These are phyloP conservation scores for Tetraodon nigroviridis DNA, from an alignment of 2,113 vertebrate genomes.

Conservation along the genomic window DNA sequence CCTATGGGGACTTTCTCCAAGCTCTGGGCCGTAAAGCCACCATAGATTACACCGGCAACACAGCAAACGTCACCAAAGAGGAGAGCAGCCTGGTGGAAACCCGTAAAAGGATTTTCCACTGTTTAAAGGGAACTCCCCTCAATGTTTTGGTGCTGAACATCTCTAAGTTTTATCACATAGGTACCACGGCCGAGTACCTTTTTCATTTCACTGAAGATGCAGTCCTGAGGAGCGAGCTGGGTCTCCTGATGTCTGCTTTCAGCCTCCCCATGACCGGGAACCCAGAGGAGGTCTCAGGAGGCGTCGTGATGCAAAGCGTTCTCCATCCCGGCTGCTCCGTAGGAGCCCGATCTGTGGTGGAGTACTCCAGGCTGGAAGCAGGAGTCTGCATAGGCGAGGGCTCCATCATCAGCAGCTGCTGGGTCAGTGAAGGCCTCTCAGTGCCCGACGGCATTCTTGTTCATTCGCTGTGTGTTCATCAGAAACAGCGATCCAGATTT, in stretches of 20 bases:
- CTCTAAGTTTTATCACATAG: conserved; percentile 92
- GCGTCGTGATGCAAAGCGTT: conserved; percentile 82
- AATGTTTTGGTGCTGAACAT: conserved; percentile 87
- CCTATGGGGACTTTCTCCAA: conserved; percentile 93
- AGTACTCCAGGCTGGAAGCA: conserved; percentile 80
- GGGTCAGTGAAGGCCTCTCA: conserved; percentile 50
- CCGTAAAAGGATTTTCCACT: conserved; percentile 79
- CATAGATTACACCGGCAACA: conserved; percentile 73
- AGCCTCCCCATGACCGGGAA: conserved; percentile 56
- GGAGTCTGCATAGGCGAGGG: conserved; percentile 72
- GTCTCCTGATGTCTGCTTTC: conserved; percentile 75
- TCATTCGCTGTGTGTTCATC: conserved; percentile 78
- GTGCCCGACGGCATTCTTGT: conserved; percentile 79
- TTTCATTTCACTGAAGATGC: conserved; percentile 79
- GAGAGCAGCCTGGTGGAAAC: conserved; percentile 65
- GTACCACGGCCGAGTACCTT: conserved; percentile 86
- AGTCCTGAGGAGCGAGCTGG: conserved; percentile 77
- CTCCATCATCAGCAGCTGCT: conserved; percentile 81
- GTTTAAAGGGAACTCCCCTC: conserved; percentile 79
- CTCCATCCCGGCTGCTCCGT: conserved; percentile 70
- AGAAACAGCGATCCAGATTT: conserved; percentile 55
- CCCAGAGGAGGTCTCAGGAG: conserved; percentile 11
- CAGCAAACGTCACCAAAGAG: conserved; percentile 66
- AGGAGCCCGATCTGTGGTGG: conserved; percentile 77
- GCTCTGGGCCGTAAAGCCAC: conserved; percentile 82